These are phyloP conservation scores for Crematogaster levior DNA, from an alignment of 2,888 invertebrate genomes.

Conservation along the genomic window DNA sequence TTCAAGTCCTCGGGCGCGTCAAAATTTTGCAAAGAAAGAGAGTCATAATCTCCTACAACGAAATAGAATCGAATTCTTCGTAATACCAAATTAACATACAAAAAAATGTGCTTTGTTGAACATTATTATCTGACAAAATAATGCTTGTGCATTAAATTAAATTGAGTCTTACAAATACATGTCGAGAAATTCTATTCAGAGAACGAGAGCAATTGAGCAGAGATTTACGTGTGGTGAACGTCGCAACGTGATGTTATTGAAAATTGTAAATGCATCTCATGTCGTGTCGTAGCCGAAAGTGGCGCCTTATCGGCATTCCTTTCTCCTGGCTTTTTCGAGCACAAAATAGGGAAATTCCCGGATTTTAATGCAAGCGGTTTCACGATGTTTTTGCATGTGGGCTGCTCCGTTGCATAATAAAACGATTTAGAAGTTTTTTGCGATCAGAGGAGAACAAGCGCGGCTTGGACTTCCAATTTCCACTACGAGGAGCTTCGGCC, in stretches of 20 bases:
- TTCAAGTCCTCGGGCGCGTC: not conserved
- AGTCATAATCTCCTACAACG: not conserved
- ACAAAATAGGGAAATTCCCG: slow-evolving; percentile 30
- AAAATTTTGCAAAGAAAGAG: slow-evolving; percentile 16
- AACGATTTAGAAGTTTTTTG: slow-evolving; percentile 46
- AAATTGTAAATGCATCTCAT: slow-evolving; percentile 37
- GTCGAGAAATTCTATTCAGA: not conserved
- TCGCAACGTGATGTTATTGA: slow-evolving; percentile 38
- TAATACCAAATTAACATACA: not conserved
- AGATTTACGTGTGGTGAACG: not conserved
- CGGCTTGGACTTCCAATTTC: slow-evolving; percentile 47
- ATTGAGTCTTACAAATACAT: not conserved
- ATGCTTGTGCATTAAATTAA: not conserved
- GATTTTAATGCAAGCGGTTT: slow-evolving; percentile 31
- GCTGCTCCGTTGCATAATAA: slow-evolving; percentile 51
- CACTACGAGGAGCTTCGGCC: not conserved
- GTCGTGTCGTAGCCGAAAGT: slow-evolving; percentile 6
- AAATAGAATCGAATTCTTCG: not conserved
- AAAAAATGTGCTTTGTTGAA: not conserved
- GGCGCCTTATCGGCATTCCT: slow-evolving; percentile 50
- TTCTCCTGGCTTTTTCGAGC: slow-evolving; percentile 43
- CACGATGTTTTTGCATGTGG: slow-evolving; percentile 40
- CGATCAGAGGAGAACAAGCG: slow-evolving; percentile 43
- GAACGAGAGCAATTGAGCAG: not conserved
- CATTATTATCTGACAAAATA: not conserved